Base-by-base conservation (phyloP, 2,797 vertebrate genomes). In the Neosilurus mollespiculum region DNA sequence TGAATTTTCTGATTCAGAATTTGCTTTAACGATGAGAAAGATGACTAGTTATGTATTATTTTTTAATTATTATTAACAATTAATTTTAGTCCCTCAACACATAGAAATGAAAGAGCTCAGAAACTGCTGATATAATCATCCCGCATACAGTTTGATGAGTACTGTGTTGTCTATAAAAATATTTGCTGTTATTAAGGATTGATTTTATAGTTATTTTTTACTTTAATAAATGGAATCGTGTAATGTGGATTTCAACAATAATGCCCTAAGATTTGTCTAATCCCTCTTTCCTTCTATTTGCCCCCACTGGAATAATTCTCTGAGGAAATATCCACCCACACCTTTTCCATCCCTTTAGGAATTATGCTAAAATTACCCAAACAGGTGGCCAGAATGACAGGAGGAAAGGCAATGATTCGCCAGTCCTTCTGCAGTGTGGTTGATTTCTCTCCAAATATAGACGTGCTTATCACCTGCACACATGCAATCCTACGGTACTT, bases 321-420 rank as follows among this genome's bases (percentile, higher is more conserved):
- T 73, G 24, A 80, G 80, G 77, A 83, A 82, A 81, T 67, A 79
- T 85, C 81, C 82, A 64, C 84, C 79, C 80, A 78, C 84, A 72
- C 71, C 26, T 81, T 54, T 78, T 65, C 56, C 65, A 78, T 81
- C 75, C 83, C 76, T 54, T 54, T 82, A 82, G 83, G 80, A 82
- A 83, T 82, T 75, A 12, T 73, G 59, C 83, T 86, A 84, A 86
- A 89, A 88, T 88, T 87, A 82, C 78, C 85, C 26, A 75, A 88
- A 86, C 86, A 86, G 86, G 85, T 88, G 87, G 87, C 80, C 30
- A 16, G 84, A 73, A 82, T 73, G 80, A 80, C 12, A 9, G 72
- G 86, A 81, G 54, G 83, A 81, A 85, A 78, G 65, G 71, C 70
- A 53, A 65, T 82, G 83, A 85, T 81, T 49, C 66, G 70, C 85